Conservation (phyloP, 2,888 invertebrate genomes). For the Xiphydria camelus region DNA sequence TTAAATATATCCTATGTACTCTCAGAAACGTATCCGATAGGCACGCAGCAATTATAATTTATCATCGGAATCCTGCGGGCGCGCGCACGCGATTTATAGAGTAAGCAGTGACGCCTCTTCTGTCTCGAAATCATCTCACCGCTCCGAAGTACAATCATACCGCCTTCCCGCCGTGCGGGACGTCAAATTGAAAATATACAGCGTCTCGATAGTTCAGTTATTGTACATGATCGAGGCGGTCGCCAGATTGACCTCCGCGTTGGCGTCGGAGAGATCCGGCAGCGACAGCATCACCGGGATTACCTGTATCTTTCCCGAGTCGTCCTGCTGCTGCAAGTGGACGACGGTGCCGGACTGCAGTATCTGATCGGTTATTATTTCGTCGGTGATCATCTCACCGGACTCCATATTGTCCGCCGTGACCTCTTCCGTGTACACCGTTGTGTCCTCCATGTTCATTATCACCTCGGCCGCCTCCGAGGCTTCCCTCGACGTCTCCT, state of each 20-base stretch:
- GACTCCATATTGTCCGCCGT: slow-evolving; percentile 48
- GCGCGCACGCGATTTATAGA: no score
- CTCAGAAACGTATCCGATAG: no score
- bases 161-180: no score
- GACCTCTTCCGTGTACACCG: slow-evolving; percentile 55
- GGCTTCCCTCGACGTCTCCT: slow-evolving; percentile 48
- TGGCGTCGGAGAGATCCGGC: slow-evolving; percentile 48
- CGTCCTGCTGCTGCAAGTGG: slow-evolving; percentile 46
- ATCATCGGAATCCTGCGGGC: no score
- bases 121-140: no score
- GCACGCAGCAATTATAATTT: no score
- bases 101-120: no score
- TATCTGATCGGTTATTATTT: slow-evolving; percentile 46
- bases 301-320: slow-evolving; percentile 51
- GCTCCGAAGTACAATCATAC: no score
- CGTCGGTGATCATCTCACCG: slow-evolving; percentile 45
- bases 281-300: slow-evolving; percentile 53
- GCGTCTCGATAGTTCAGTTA: slow-evolving; percentile 30
- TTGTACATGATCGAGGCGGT: slow-evolving; percentile 54
- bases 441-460: slow-evolving; percentile 50
- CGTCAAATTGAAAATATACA: no score
- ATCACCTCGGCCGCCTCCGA: slow-evolving; percentile 49
- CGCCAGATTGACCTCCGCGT: slow-evolving; percentile 48
- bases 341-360: slow-evolving; percentile 48
- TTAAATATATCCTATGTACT: no score